Base-by-base conservation (phyloP, 2,888 invertebrate genomes). In the Troilus luridus region DNA sequence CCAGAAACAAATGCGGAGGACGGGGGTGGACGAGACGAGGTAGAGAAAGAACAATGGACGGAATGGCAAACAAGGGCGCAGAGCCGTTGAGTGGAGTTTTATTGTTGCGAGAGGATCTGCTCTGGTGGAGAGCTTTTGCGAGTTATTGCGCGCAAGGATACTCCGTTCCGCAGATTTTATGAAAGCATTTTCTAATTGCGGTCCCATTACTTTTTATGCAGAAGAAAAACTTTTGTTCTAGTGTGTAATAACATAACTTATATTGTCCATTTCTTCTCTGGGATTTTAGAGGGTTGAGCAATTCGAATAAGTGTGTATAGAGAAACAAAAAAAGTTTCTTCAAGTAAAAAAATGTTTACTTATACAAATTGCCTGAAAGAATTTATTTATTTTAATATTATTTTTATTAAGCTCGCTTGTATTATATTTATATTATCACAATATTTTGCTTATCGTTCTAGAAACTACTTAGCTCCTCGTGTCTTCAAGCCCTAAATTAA, bases 61-160 rank as follows among this genome's bases (percentile, higher is more conserved):
- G 72, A 8, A 27, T 41, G 41, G 72, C 72, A 77, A 77, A 77
- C 72, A 77, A 77, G 72, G 19, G 27, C 27, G 72, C 72, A 17
- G 72, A 41, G 9, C 24, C 41, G 72, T 17, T 77, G 72, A 77
- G 72, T 77, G 72, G 72, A 77, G 72, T 77, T 77, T 77, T 77
- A 77, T 77, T 77, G 72, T 77, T 77, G 72, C 27, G 21, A 67
- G 72, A 41, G 72, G 27, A 77, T 77, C 72, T 77, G 72, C 72
- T 77, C 72, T 27, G 27, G 17, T 77, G 72, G 7, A 77, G 72
- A 9, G 72, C 72, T 41, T 77, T 67, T 24, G 67, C 67, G 12
- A 12, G 24, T 12, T 27, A 41, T 77, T 77, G 0, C 14, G 27
- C 14, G 24, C 14, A 27, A 27, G 27, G 14, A 7, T 41, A 41